A percentile compares a stretch with the other conserved stretches of the same genome.
Conservation (phyloP, 2,888 invertebrate species). For the Ectemnius lituratus region DNA sequence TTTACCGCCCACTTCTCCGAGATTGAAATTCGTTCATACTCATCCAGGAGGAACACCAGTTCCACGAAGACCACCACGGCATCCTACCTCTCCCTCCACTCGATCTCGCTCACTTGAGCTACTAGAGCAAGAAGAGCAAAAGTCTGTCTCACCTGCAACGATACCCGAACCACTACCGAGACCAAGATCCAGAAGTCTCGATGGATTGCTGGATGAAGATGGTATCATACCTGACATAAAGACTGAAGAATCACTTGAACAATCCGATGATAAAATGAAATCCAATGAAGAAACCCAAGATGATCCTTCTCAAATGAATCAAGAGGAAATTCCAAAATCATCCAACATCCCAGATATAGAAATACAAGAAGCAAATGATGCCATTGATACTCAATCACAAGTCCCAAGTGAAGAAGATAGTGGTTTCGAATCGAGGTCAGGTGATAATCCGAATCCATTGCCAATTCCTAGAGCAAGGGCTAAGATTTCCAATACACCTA, state of each 20-base stretch:
- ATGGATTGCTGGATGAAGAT: constrained; percentile 81
- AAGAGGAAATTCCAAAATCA: not conserved
- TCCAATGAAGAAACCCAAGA: not conserved
- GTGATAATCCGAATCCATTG: constrained; percentile 30
- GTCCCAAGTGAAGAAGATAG: not conserved
- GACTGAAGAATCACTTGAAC: constrained; percentile 38
- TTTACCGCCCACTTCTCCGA: constrained; percentile 74
- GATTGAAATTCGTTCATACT: constrained; percentile 68
- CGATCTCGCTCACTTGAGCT: constrained; percentile 64
- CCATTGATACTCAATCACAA: constrained; percentile 4
- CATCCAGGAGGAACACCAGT: constrained; percentile 73
- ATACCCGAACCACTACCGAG: constrained; percentile 70
- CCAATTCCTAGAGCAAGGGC: constrained; percentile 38
- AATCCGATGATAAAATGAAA: constrained; percentile 4
- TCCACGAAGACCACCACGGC: constrained; percentile 76
- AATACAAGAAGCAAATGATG: not conserved
- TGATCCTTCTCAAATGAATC: not conserved
- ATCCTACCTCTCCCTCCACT: constrained; percentile 74
- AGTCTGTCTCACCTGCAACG: constrained; percentile 51
- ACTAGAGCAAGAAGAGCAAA: constrained; percentile 61
- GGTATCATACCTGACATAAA: constrained; percentile 45
- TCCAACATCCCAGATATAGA: constrained; percentile 7
- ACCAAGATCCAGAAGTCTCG: constrained; percentile 83
- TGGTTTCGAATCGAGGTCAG: constrained; percentile 6
- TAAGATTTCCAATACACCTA: constrained; percentile 18